Evolutionary conservation across 2,888 invertebrate species (phyloP), one percentile per base, ranked within the genome.

Genomic region (Muscina levida): DNA sequence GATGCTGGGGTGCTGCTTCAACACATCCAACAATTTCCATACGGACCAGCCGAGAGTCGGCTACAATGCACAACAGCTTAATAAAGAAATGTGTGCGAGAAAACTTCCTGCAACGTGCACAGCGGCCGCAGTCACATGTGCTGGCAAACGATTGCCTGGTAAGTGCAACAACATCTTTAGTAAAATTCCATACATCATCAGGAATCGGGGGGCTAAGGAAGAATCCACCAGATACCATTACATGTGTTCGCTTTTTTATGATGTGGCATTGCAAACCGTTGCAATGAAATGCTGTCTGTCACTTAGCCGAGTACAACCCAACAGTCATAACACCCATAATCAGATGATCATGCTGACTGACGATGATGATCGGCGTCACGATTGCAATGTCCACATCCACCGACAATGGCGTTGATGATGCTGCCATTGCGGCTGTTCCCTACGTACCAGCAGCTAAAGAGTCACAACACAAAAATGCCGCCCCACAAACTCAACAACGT

Each of bases 251-350:
- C 22, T 53, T 24, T 15, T n/a, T 46, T 24, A 11, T 53, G 53
- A 11, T 53, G n/a, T 8, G 53, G 22, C 48, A 22, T 22, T 17
- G 15, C 10, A 15, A 17, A 8, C 17, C 10, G 10, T 13, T 42
- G 68, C 26, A 73, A 74, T 62, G 74, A 74, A 77, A 73, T 71
- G 51, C 66, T 77, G 77, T 72, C 80, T 81, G 74, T 81, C 80
- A 81, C 77, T 81, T 74, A 74, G 46, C 53, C 73, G 74, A 80
- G 80, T 80, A 71, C 77, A 77, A 73, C 71, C 71, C 73, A 80
- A 73, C 77, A 80, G 80, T 81, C 80, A 81, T 71, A 81, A 77
- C 80, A 77, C 72, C 67, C 71, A 62, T 74, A 81, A 77, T 77
- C 80, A 81, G 67, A 68, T 74, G 80, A 26, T 74, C 59, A 72